Percentiles rank a stretch among this genome's conserved stretches.
These are phyloP conservation scores for Habropoda laboriosa DNA, from an alignment of 1,140 invertebrate genomes.

Conservation along the genomic window DNA sequence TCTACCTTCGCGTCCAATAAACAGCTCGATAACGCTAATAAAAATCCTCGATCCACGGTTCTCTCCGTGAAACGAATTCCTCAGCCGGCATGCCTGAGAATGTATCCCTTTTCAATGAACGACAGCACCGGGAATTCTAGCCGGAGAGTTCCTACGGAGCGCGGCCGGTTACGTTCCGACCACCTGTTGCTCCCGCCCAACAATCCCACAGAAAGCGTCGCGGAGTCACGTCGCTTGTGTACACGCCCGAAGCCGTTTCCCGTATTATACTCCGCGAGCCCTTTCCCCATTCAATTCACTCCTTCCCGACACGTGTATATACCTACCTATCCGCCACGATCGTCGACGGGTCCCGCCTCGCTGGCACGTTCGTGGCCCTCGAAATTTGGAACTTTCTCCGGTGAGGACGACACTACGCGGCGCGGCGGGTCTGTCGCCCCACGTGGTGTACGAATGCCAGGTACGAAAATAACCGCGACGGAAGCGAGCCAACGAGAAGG, in stretches of 20 bases:
- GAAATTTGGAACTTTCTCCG: constrained; percentile 70
- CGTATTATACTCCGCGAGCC: neutral
- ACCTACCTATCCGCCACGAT: constrained; percentile 6
- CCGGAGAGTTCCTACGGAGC: neutral
- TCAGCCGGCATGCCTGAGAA: neutral
- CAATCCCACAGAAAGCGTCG: constrained; percentile 27
- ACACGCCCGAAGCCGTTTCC: too few relatives aligned
- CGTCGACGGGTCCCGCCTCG: neutral
- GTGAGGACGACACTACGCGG: constrained; percentile 32
- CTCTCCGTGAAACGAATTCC: neutral
- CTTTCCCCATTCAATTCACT: constrained; percentile 28
- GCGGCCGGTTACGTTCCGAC: constrained; percentile 5
- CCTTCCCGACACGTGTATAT: neutral
- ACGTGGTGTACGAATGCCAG: constrained; percentile 46
- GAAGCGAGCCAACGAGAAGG: constrained; percentile 68
- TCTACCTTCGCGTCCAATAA: too few relatives aligned
- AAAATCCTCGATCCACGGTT: too few relatives aligned
- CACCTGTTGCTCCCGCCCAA: constrained; percentile 56
- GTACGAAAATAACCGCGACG: constrained; percentile 65
- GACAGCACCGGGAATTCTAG: neutral
- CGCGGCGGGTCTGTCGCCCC: neutral
- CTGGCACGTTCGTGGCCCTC: constrained; percentile 30
- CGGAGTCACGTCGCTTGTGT: neutral
- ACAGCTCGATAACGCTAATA: too few relatives aligned
- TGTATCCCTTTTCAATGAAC: constrained; percentile 9